Evolutionary conservation across 2,888 invertebrate genomes (phyloP).

Genomic region (Stenotaenia linearis): DNA sequence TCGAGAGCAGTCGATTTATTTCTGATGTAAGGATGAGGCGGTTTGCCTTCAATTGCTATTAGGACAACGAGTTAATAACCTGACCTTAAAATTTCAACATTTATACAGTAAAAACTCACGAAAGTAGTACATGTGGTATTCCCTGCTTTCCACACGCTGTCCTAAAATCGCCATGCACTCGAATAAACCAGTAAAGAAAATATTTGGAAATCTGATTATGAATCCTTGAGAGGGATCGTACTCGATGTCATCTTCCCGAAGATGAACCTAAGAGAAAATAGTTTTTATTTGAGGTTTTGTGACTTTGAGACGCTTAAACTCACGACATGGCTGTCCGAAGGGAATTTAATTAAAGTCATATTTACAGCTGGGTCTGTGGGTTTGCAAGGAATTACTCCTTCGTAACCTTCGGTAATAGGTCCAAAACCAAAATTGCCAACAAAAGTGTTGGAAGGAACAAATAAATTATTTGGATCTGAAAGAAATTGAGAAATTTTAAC

Average conservation of each 20-base stretch:
- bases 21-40: neutral
- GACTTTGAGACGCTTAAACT: neutral
- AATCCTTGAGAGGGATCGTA: conserved; percentile 9
- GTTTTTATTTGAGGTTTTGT: neutral
- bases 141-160: neutral
- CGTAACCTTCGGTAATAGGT: conserved; percentile 47
- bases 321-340: neutral
- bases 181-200: conserved; percentile 28
- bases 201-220: conserved; percentile 8
- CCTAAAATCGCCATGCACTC: neutral
- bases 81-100: neutral
- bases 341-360: conserved; percentile 48
- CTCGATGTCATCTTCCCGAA: conserved; percentile 6
- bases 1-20: neutral
- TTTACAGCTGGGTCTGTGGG: conserved; percentile 57
- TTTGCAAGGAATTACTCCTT: conserved; percentile 57
- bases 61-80: too few relatives aligned
- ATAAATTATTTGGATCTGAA: conserved; percentile 35
- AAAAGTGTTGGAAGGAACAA: conserved; percentile 33
- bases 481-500: too few relatives aligned
- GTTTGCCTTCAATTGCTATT: neutral
- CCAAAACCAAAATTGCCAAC: conserved; percentile 30
- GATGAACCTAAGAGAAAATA: neutral
- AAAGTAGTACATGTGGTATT: neutral
- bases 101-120: neutral